A percentile compares a stretch with the other conserved stretches of the same genome.
Evolutionary conservation across 2,113 vertebrate genomes (phyloP).

Genomic region (Leiothrix lutea): DNA sequence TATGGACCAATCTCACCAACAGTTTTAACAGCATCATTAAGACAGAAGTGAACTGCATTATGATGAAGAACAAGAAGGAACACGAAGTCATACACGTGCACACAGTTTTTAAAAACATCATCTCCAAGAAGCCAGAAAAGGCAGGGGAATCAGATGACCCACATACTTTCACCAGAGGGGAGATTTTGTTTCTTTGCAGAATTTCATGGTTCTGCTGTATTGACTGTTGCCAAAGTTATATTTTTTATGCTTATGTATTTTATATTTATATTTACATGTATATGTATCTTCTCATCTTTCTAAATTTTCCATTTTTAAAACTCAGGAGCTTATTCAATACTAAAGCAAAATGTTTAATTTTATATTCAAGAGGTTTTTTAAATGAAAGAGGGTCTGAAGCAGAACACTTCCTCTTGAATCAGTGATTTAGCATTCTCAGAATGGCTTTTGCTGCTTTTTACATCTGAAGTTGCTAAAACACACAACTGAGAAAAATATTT

Average conservation of each 20-base stretch:
- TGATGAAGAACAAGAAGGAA: background rate
- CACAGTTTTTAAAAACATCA: background rate
- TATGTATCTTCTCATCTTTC: background rate
- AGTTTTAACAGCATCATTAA: background rate
- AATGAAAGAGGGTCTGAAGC: background rate
- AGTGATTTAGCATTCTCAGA: background rate
- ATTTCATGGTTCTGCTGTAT: background rate
- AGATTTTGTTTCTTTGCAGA: background rate
- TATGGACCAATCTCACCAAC: background rate
- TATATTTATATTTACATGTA: background rate
- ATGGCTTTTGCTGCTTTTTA: background rate
- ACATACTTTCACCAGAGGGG: background rate
- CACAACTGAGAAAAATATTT: background rate
- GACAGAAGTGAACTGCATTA: background rate
- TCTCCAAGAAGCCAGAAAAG: background rate
- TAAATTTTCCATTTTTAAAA: background rate
- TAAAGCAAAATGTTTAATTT: background rate
- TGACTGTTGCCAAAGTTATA: background rate
- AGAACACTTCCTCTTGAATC: background rate
- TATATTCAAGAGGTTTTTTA: background rate
- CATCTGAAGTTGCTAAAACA: background rate
- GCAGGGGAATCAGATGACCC: background rate
- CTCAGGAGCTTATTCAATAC: background rate
- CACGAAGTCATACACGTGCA: background rate
- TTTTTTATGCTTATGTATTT: background rate